These are phyloP conservation scores for Kradibia gibbosae DNA, from an alignment of 1,140 invertebrate species.

Conservation along the genomic window DNA sequence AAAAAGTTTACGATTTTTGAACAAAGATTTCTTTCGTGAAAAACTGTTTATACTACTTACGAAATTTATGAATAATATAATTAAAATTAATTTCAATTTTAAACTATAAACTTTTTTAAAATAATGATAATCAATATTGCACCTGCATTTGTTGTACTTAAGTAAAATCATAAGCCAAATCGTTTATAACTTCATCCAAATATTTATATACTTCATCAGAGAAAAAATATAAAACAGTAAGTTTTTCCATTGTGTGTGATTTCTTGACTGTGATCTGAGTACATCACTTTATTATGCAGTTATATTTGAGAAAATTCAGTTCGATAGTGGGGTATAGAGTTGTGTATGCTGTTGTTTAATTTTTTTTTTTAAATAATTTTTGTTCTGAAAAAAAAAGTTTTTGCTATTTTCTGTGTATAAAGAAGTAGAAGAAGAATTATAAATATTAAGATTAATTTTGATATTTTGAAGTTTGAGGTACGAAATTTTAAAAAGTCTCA, in stretches of 20 bases:
- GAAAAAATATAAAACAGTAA: not conserved
- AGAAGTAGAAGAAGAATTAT: not conserved
- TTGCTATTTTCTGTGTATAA: not conserved
- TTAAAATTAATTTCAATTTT: not conserved
- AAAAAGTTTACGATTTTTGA: no score
- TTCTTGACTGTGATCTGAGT: conserved; percentile 25
- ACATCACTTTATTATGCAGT: not conserved
- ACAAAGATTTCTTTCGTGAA: no score
- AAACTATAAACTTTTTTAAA: no score
- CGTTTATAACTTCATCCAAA: not conserved
- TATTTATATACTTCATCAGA: not conserved
- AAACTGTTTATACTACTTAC: no score
- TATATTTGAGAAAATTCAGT: not conserved
- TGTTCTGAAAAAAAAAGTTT: not conserved
- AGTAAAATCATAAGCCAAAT: not conserved
- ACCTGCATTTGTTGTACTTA: no score
- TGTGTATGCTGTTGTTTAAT: not conserved
- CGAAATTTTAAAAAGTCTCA: no score
- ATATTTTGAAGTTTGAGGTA: no score
- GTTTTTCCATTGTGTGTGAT: not conserved
- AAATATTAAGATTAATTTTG: no score
- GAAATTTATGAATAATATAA: no score
- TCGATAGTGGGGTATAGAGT: not conserved
- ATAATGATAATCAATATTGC: not conserved
- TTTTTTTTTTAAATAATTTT: conserved; percentile 3